Percentiles rank a stretch among this genome's conserved stretches.
Evolutionary conservation across 2,113 vertebrate species (phyloP).

Genomic region (Hystrix cristata): DNA sequence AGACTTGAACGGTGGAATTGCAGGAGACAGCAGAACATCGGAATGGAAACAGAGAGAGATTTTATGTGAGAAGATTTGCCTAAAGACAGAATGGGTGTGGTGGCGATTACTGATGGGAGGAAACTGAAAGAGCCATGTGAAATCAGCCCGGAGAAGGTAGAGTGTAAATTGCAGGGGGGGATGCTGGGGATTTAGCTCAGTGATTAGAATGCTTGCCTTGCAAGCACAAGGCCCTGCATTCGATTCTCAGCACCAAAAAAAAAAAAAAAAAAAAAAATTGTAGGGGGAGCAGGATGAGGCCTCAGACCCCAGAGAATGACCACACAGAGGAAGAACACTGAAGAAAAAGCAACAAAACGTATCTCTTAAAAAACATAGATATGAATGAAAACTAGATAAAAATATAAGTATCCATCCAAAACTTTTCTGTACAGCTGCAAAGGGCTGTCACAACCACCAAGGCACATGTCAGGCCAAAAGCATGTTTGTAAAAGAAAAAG

Average conservation of each 20-base stretch:
- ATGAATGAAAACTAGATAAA: not conserved
- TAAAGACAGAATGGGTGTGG: not conserved
- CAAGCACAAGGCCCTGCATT: no score
- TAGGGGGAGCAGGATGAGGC: not conserved
- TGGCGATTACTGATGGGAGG: not conserved
- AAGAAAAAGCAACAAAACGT: not conserved
- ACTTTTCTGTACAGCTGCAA: not conserved
- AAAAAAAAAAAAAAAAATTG: no score
- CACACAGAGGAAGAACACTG: not conserved
- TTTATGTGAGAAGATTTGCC: not conserved
- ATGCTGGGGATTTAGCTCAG: no score
- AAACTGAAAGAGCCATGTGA: not conserved
- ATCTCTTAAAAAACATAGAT: not conserved
- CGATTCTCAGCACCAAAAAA: no score
- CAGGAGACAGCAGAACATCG: not conserved
- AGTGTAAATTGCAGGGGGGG: not conserved
- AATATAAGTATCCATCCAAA: not conserved
- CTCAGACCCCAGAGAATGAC: not conserved
- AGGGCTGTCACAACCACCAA: not conserved
- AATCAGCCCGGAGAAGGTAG: accelerated
- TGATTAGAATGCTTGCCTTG: no score
- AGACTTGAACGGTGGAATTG: not conserved
- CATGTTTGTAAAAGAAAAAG: not conserved
- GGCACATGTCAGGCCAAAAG: not conserved
- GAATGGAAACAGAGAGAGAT: not conserved